Conservation (phyloP, 2,888 invertebrate genomes). For the Drosophila flavopinicola region DNA sequence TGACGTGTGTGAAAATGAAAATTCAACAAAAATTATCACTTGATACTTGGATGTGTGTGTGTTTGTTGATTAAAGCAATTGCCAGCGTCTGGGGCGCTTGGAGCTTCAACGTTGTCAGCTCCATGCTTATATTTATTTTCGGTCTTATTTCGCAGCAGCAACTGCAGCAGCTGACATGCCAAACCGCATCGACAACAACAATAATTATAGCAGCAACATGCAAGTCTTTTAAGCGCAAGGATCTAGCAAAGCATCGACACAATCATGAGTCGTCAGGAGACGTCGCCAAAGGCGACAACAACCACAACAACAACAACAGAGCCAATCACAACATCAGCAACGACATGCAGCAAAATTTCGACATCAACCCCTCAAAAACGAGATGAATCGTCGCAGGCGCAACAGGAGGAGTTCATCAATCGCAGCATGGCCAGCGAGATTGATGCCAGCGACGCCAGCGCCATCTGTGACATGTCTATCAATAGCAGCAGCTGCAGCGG, state of each 20-base stretch:
- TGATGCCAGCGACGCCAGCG: conserved; percentile 59
- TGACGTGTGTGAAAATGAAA: conserved; percentile 68
- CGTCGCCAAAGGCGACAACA: conserved; percentile 19
- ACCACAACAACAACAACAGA: conserved; percentile 17
- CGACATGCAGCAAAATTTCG: conserved; percentile 71
- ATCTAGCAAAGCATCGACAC: conserved; percentile 25
- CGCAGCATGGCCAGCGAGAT: conserved; percentile 59
- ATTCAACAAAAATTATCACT: conserved; percentile 50
- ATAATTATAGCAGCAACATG: conserved; percentile 40
- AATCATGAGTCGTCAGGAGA: conserved; percentile 74
- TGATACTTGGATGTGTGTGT: conserved; percentile 23
- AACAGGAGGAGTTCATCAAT: conserved; percentile 56
- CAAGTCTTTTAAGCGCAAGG: conserved; percentile 37
- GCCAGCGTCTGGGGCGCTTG: conserved; percentile 53
- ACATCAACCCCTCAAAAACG: conserved; percentile 80
- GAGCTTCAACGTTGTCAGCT: conserved; percentile 32
- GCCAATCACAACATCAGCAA: no score
- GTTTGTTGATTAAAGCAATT: conserved; percentile 58
- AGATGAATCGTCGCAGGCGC: conserved; percentile 43
- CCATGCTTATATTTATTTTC: conserved; percentile 58
- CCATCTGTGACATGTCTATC: conserved; percentile 57
- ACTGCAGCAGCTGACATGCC: conserved; percentile 52
- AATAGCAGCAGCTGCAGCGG: conserved; percentile 53
- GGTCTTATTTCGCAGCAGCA: conserved; percentile 37
- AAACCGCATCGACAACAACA: conserved; percentile 19